Percentiles rank a stretch among this genome's conserved stretches.
These are phyloP conservation scores for Drosophila quinaria DNA, from an alignment of 2,888 invertebrate genomes.

Conservation along the genomic window DNA sequence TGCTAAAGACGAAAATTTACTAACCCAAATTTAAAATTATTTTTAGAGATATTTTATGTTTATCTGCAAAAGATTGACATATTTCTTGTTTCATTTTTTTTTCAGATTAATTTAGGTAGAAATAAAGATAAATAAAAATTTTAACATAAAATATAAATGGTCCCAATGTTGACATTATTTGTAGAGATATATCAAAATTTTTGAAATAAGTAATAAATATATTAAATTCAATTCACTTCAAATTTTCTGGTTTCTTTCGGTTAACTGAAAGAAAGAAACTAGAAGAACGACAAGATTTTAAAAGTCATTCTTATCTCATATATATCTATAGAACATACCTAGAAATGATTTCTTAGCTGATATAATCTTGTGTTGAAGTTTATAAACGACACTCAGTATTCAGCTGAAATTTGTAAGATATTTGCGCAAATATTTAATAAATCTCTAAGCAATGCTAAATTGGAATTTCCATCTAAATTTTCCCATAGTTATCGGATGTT, in stretches of 20 bases:
- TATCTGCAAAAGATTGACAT: no score
- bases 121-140: no score
- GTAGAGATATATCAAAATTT: no score
- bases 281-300: background rate
- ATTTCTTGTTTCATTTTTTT: no score
- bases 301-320: background rate
- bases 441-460: background rate
- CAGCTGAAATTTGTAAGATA: background rate
- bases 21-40: background rate
- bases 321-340: background rate
- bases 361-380: background rate
- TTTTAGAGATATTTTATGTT: background rate
- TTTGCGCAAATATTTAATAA: constrained; percentile 8
- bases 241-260: background rate
- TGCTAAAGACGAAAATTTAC: background rate
- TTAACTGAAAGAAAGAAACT: rapidly evolving
- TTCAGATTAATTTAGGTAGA: no score
- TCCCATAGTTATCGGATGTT: constrained; percentile 17
- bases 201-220: no score
- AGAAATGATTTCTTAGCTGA: background rate
- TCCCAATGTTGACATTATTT: no score
- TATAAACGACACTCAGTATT: background rate
- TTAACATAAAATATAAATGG: no score
- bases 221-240: background rate
- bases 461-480: background rate